A percentile compares a stretch with the other conserved stretches of the same genome.
Conservation (phyloP, 2,888 invertebrate species). For the Agrochola lychnidis region DNA sequence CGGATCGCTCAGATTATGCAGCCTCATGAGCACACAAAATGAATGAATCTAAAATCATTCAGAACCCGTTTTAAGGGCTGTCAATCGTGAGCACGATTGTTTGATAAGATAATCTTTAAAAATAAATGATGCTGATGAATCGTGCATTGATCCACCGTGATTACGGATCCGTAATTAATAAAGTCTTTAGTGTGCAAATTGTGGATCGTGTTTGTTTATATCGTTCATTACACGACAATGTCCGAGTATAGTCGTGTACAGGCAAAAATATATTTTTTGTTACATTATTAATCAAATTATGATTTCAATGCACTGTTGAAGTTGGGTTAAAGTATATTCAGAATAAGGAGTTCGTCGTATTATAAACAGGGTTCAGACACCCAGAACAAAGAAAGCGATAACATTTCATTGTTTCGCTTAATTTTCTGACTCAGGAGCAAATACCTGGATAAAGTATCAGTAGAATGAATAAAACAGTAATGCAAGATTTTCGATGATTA, state of each 20-base stretch:
- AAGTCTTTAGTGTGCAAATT: conserved; percentile 32
- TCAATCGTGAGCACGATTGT: conserved; percentile 27
- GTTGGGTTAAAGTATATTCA: background rate
- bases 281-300: background rate
- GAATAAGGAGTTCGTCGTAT: background rate
- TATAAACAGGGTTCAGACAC: background rate
- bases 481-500: background rate
- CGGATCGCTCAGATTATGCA: background rate
- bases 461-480: background rate
- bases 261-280: background rate
- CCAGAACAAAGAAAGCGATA: background rate
- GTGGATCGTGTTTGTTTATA: conserved; percentile 8
- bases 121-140: conserved; percentile 40
- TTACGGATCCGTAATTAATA: conserved; percentile 41
- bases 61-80: conserved; percentile 30
- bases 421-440: background rate
- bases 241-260: background rate
- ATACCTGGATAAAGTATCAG: background rate
- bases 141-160: conserved; percentile 34
- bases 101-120: conserved; percentile 25
- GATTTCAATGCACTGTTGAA: background rate
- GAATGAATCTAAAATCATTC: conserved; percentile 13
- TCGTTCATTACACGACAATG: background rate
- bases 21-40: background rate
- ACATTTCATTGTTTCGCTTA: background rate